Conservation (phyloP, 2,113 vertebrate genomes). For the Seriola dumerili region DNA sequence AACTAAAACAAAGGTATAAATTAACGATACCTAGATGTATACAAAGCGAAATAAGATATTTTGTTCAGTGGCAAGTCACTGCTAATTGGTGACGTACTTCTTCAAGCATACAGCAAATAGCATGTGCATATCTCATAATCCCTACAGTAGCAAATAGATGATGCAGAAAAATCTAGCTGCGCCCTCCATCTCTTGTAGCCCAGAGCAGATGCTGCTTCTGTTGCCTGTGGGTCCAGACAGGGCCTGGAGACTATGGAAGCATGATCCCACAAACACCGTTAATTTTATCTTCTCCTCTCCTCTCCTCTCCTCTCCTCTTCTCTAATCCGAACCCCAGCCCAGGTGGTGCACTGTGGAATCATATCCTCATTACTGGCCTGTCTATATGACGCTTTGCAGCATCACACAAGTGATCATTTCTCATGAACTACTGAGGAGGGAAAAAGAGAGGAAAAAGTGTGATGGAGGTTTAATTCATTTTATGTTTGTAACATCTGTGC, state of each 20-base stretch:
- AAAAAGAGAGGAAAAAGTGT: neutral
- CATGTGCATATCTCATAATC: conserved; percentile 7
- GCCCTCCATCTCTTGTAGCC: conserved; percentile 10
- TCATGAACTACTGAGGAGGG: conserved; percentile 18
- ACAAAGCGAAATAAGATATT: neutral
- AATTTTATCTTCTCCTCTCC: neutral
- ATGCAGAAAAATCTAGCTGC: conserved; percentile 10
- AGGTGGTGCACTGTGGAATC: conserved; percentile 37
- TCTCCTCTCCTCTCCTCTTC: neutral
- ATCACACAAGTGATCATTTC: conserved; percentile 49
- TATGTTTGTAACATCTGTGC: conserved; percentile 43
- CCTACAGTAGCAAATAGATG: conserved; percentile 3
- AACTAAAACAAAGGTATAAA: conserved; percentile 20
- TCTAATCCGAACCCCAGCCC: neutral
- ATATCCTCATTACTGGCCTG: conserved; percentile 41
- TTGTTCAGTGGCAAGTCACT: neutral
- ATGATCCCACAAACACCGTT: conserved; percentile 6
- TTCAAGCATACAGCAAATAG: conserved; percentile 5
- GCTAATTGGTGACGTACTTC: conserved; percentile 17
- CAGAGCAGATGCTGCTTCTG: conserved; percentile 33
- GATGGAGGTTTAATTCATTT: conserved; percentile 18
- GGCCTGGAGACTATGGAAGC: conserved; percentile 29
- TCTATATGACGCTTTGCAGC: conserved; percentile 29
- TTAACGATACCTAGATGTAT: neutral
- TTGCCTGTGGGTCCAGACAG: conserved; percentile 49